Conservation (phyloP, 92 coral and sea anemone genomes). For the Muricea muricata region DNA sequence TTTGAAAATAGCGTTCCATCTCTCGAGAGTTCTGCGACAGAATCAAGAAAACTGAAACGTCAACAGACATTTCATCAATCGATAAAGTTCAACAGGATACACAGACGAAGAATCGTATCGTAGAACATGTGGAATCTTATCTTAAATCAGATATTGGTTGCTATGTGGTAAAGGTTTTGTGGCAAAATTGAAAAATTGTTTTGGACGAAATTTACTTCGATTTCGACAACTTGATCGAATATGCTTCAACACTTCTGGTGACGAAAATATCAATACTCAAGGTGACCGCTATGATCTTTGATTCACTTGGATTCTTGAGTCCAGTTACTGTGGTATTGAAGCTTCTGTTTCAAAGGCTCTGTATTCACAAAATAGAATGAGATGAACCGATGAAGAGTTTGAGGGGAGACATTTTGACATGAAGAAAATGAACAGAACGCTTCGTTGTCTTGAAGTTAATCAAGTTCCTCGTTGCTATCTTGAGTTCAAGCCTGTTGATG, state of each 20-base stretch:
- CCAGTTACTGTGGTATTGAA: constrained; percentile 40
- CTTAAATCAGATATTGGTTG: constrained; percentile 3
- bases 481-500: constrained; percentile 29
- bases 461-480: constrained; percentile 63
- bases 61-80: too few relatives aligned
- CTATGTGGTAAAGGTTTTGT: neutral
- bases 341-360: constrained; percentile 42
- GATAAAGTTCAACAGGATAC: too few relatives aligned
- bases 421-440: too few relatives aligned
- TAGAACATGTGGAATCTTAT: constrained; percentile 51
- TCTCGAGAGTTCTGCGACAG: neutral
- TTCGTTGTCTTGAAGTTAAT: constrained; percentile 9
- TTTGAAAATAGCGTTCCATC: neutral
- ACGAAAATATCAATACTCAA: constrained; percentile 33
- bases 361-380: constrained; percentile 46
- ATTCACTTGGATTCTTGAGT: constrained; percentile 36
- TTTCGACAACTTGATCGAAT: neutral
- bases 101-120: neutral
- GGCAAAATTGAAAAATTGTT: neutral
- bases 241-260: neutral
- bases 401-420: too few relatives aligned
- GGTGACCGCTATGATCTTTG: constrained; percentile 46
- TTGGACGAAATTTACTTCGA: neutral
- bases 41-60: neutral
- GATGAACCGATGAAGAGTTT: constrained; percentile 76